Conservation (phyloP, 2,113 vertebrate genomes). For the Cyprinodon variegatus region DNA sequence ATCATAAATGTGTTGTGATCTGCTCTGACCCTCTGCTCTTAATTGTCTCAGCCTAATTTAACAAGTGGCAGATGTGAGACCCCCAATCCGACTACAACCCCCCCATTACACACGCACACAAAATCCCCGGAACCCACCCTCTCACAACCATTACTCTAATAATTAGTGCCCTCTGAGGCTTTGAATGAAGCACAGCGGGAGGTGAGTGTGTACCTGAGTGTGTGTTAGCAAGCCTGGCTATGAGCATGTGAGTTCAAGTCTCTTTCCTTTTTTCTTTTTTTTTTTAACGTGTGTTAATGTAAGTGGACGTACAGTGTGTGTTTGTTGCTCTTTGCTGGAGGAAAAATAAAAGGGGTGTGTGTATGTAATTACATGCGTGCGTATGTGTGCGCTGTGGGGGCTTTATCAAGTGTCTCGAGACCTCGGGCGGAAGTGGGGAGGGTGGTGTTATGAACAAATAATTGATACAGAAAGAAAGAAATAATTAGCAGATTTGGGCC, state of each 20-base stretch:
- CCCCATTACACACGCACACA: conserved; percentile 46
- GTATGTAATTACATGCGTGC: conserved; percentile 38
- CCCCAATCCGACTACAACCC: conserved; percentile 47
- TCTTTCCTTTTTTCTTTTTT: no score
- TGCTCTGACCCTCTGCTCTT: conserved; percentile 45
- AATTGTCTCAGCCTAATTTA: conserved; percentile 77
- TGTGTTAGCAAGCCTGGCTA: conserved; percentile 8
- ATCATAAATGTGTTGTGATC: conserved; percentile 53
- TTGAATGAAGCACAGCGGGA: conserved; percentile 76
- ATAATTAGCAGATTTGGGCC: conserved; percentile 83
- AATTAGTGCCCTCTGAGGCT: conserved; percentile 83
- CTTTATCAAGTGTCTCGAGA: conserved; percentile 81
- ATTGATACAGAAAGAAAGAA: conserved; percentile 83
- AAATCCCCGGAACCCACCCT: conserved; percentile 65
- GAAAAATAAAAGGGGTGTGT: conserved; percentile 3
- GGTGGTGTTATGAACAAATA: conserved; percentile 80
- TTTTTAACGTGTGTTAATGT: conserved; percentile 24
- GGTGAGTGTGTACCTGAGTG: conserved; percentile 52
- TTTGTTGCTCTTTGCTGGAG: conserved; percentile 15
- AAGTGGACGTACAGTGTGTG: conserved; percentile 33
- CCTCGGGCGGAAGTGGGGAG: conserved; percentile 60
- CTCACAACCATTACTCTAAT: conserved; percentile 81
- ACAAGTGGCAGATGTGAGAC: conserved; percentile 81
- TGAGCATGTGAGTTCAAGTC: conserved; percentile 14
- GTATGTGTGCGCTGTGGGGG: conserved; percentile 42